Percentiles rank a stretch among this genome's conserved stretches.
phyloP scores from a whole-genome alignment of 2,888 invertebrate species.

The Noctua comes region DNA sequence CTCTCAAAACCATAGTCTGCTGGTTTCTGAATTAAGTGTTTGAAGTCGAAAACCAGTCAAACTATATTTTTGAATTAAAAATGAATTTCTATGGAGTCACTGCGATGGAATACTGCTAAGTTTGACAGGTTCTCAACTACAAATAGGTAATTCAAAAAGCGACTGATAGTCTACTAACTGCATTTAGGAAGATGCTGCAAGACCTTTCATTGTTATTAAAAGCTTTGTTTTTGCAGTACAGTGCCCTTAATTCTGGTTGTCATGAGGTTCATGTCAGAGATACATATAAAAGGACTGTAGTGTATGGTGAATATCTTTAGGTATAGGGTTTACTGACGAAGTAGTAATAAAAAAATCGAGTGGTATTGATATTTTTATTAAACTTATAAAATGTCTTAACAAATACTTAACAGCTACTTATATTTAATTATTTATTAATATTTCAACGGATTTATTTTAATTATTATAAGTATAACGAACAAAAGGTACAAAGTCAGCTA shows the following conservation, averaged over 20 bases:
- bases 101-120: not conserved
- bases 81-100: not conserved
- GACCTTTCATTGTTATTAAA: not conserved
- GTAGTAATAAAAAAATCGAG: not conserved
- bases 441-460: not conserved
- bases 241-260: not conserved
- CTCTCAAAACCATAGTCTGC: not conserved
- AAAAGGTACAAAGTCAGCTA: slow-evolving; percentile 1
- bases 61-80: too few relatives aligned
- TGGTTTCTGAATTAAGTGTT: not conserved
- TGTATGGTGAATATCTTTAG: not conserved
- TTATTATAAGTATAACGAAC: not conserved
- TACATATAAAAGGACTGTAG: not conserved
- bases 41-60: not conserved
- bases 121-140: too few relatives aligned
- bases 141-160: too few relatives aligned
- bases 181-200: not conserved
- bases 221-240: not conserved
- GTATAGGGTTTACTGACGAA: not conserved
- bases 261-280: not conserved
- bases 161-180: too few relatives aligned
- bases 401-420: slow-evolving; percentile 17
- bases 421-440: not conserved
- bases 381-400: slow-evolving; percentile 43
- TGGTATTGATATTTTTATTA: slow-evolving; percentile 46